These are phyloP conservation scores for Callaeas wilsoni DNA, from an alignment of 2,113 vertebrate genomes.

Conservation along the genomic window DNA sequence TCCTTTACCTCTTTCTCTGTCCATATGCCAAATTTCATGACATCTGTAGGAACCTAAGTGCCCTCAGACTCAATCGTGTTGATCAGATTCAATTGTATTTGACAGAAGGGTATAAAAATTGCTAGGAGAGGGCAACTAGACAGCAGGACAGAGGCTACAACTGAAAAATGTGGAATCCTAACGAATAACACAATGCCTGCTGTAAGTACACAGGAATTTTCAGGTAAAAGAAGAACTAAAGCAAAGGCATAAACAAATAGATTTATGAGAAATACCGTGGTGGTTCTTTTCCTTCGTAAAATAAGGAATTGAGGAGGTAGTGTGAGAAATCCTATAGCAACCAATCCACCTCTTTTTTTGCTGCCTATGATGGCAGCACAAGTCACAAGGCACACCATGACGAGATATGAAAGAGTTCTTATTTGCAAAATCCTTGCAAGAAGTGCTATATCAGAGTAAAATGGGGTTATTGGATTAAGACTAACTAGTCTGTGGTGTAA, in stretches of 20 bases:
- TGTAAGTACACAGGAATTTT: not conserved
- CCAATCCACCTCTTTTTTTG: not conserved
- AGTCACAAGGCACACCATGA: not conserved
- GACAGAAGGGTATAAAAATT: not conserved
- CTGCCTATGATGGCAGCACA: not conserved
- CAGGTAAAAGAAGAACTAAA: not conserved
- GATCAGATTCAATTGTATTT: conserved; percentile 2
- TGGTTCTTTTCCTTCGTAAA: not conserved
- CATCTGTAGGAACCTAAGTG: not conserved
- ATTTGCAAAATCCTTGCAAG: not conserved
- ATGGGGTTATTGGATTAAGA: not conserved
- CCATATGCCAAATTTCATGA: not conserved
- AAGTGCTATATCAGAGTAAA: not conserved
- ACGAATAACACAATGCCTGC: not conserved
- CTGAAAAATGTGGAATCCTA: not conserved
- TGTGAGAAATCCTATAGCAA: not conserved
- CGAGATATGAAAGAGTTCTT: not conserved
- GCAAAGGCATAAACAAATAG: not conserved
- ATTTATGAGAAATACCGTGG: not conserved
- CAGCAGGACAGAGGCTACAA: not conserved
- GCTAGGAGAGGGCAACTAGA: not conserved
- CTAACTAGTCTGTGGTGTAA: not conserved
- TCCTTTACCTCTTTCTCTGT: not conserved
- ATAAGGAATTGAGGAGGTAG: not conserved
- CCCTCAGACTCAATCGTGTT: not conserved